Base-by-base conservation (phyloP, 2,888 invertebrate species). In the Acrobasis suavella region DNA sequence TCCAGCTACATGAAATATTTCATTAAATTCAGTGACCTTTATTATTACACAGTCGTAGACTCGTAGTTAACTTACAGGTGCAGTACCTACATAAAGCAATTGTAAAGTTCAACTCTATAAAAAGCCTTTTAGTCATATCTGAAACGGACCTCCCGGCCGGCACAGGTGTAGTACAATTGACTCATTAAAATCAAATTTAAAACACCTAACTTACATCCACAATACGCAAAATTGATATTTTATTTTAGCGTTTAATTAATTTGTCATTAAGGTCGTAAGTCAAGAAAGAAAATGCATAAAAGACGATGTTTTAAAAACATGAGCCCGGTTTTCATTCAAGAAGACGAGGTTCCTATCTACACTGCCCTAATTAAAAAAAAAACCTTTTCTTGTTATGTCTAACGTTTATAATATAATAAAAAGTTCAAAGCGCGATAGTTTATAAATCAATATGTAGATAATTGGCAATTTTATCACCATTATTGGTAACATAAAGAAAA, bases 151-250 rank as follows among this genome's bases (percentile, higher is more conserved):
- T 60, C 69, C 69, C 67, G 16, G 65, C 12, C 46, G 15, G 63
- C 51, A 65, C 70, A 70, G 70, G 70, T 70, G 70, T 49, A 37
- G 58, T 60, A 46, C 55, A 61, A 56, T 58, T 62, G 62, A 62
- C 66, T 62, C 60, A 51, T 63, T 64, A 58, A 52, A 56, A 62
- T 51, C 50, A 58, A 32, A 32, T 7, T 32, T 12, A 42, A 42
- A 42, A 42, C 7, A 39, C 9, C 39, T 39, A 12, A 42, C 12
- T 42, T 42, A 42, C 42, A 42, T 12, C 42, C 9, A 42, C 10
- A 10, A 42, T 12, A 12, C 42, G 14, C 14, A 12, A 42, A 42
- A 42, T 46, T 14, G 2, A 46, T 46, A n/a, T 14, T 46, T 46
- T 46, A 14, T 46, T 50, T 59, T 62, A 63, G 58, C 62, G 64